Base-by-base conservation (phyloP, 1,140 invertebrate genomes). In the Calephelis nemesis region DNA sequence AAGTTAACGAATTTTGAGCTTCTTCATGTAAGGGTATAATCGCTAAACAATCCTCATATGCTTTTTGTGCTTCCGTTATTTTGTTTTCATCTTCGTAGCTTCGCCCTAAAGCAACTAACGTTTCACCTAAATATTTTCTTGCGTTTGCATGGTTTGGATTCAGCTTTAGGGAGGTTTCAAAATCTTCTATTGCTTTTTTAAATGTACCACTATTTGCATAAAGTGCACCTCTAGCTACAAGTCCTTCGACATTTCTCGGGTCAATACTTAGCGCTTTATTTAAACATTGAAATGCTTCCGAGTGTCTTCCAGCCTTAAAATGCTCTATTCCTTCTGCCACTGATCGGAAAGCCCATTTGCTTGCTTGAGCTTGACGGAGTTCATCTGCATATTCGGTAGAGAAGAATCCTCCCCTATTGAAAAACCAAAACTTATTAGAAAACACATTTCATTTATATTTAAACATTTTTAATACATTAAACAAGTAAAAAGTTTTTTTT, bases 131-230 rank as follows among this genome's bases (percentile, higher is more conserved):
- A 91, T 99, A 99, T 89, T 98, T 98, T 64, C 96, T 94, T 50
- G 97, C 98, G 93, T 99, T 99, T n/a, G 95, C 94, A 92, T 99
- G 98, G 68, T 95, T 96, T 15, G 96, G 96, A 92, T 98, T 98
- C 13, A 97, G 84, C 83, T 96, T 96, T 45, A 98, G 91, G 4
- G 98, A 98, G 45, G 95, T 95, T 91, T 98, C 97, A 93, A 99
- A 98, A 92, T 99, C 98, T 79, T 97, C 96, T 76, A 99, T 96
- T 5, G 98, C 98, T 84, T 97, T 98, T 76, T 96, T 95, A 90
- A 98, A 98, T 81, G 95, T 98, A 58, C 97, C 97, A 86, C 96
- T 97, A 83, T 99, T 98, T 10, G 98, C 98, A 92, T 97, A 98
- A 85, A 99, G 90, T 60, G 98, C 98, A 74, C 98, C 98, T 85